phyloP scores from a whole-genome alignment of 2,888 invertebrate genomes.

The Acleris cristana region DNA sequence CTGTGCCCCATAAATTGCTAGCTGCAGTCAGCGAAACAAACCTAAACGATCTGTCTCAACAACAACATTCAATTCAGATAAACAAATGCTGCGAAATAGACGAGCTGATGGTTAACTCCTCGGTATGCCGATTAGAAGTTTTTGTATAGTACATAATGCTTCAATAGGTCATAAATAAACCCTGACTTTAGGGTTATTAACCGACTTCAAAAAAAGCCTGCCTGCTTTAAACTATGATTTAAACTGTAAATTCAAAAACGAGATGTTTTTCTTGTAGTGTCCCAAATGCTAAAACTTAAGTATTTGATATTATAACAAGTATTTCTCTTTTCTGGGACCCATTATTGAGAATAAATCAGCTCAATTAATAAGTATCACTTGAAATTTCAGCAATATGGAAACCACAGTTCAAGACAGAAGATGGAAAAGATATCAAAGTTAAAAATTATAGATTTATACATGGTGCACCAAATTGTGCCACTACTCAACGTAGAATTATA shows the following conservation, averaged over 20 bases:
- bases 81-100: conserved; percentile 91
- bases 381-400: conserved; percentile 76
- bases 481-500: conserved; percentile 87
- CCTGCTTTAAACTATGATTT: no score
- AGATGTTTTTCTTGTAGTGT: no score
- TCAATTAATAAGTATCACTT: not conserved
- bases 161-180: not conserved
- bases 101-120: conserved; percentile 87
- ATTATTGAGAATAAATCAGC: not conserved
- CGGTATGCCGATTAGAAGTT: conserved; percentile 85
- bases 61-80: conserved; percentile 82
- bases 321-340: no score
- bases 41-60: conserved; percentile 76
- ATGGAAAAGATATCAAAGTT: conserved; percentile 82
- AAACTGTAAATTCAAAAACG: no score
- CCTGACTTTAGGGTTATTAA: not conserved
- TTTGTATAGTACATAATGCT: conserved; percentile 15
- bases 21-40: conserved; percentile 66
- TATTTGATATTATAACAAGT: no score
- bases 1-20: conserved; percentile 43
- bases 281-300: accelerated
- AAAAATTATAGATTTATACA: conserved; percentile 83
- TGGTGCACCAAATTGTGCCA: conserved; percentile 88
- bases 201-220: not conserved
- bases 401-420: conserved; percentile 86